Evolutionary conservation across 1,140 invertebrate genomes (phyloP).

Genomic region (Scaptomyza graminum): DNA sequence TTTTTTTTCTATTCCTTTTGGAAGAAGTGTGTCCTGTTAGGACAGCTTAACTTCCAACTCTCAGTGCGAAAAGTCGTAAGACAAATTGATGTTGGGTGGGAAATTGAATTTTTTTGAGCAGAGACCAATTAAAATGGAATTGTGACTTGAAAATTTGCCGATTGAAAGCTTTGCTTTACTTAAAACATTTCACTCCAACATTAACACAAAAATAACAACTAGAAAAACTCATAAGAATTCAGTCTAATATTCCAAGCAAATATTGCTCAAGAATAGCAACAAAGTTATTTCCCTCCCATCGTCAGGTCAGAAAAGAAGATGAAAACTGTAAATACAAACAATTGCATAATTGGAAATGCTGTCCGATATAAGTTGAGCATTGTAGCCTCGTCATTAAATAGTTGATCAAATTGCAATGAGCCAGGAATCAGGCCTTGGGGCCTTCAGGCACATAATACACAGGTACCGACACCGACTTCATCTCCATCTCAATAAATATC

Average conservation of each 20-base stretch:
- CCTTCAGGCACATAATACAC: not conserved
- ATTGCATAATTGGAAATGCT: conserved; percentile 47
- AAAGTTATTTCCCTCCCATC: no score
- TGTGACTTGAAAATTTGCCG: not conserved
- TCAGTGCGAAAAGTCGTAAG: conserved; percentile 1
- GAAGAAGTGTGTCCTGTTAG: conserved; percentile 6
- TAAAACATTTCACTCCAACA: no score
- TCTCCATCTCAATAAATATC: not conserved
- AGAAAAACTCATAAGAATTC: no score
- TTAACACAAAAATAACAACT: no score
- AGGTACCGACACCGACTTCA: not conserved
- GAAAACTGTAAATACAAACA: not conserved
- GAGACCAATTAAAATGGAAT: conserved; percentile 20
- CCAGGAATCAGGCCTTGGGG: not conserved
- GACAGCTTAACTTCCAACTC: not conserved
- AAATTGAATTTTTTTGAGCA: no score
- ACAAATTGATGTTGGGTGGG: conserved; percentile 14
- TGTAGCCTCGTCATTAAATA: conserved; percentile 45
- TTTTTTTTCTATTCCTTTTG: conserved; percentile 7
- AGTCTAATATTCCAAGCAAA: no score
- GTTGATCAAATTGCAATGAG: conserved; percentile 45
- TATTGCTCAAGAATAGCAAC: no score
- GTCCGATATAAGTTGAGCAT: conserved; percentile 27
- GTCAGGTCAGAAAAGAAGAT: no score
- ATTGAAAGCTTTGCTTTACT: no score